Conservation (phyloP, 2,797 vertebrate species). For the Acrossocheilus wenchowensis region DNA sequence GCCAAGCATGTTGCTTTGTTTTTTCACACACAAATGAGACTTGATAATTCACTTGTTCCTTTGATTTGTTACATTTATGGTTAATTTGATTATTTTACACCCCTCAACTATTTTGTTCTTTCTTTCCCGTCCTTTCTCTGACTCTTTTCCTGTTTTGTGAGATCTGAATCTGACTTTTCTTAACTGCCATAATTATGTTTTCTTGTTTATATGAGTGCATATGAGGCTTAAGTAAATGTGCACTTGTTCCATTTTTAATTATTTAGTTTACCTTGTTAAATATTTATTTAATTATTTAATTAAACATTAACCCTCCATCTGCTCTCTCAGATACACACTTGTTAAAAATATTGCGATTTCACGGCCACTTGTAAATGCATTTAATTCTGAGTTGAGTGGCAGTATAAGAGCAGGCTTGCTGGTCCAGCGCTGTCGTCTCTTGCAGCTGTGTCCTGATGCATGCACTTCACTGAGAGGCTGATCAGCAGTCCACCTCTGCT, state of each 20-base stretch:
- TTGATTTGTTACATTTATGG: neutral
- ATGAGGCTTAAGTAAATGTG: neutral
- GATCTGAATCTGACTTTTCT: neutral
- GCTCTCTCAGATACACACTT: conserved; percentile 14
- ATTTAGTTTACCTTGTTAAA: conserved; percentile 12
- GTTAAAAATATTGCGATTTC: conserved; percentile 16
- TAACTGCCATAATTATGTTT: neutral
- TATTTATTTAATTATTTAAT: conserved; percentile 5
- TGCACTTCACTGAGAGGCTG: conserved; percentile 43
- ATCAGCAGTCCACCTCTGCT: conserved; percentile 54
- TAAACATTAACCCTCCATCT: neutral
- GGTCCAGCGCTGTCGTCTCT: neutral
- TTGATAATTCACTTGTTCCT: neutral
- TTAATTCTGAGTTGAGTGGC: conserved; percentile 36
- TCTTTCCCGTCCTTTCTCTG: neutral
- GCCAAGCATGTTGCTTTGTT: neutral
- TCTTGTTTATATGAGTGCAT: neutral
- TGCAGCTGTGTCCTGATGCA: conserved; percentile 25
- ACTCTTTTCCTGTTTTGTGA: neutral
- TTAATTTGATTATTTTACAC: too few species aligned
- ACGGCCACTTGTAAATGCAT: conserved; percentile 19
- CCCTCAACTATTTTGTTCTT: neutral
- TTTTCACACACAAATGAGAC: neutral
- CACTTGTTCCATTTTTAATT: neutral
- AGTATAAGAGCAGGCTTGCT: conserved; percentile 24